Percentiles rank a stretch among this genome's conserved stretches.
Conservation (phyloP, 2,113 vertebrate species). For the Peromyscus polionotus region DNA sequence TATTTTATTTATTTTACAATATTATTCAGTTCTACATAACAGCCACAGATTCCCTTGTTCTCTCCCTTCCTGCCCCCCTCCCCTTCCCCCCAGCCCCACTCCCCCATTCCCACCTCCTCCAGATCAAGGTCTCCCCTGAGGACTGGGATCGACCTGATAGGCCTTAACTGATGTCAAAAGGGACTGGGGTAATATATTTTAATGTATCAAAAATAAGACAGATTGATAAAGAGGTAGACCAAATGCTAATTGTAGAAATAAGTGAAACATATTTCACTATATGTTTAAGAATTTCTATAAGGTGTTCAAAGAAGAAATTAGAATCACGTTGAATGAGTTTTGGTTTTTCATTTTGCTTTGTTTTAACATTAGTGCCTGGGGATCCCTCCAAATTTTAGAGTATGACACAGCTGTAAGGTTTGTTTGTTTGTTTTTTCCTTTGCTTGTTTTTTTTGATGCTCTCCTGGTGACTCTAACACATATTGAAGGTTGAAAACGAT, state of each 20-base stretch:
- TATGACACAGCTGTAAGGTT: background rate
- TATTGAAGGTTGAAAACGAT: background rate
- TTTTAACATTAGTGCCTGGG: background rate
- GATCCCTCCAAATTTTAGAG: conserved; percentile 28
- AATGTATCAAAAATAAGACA: conserved; percentile 25
- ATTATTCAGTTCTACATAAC: too few relatives aligned
- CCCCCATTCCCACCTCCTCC: too few relatives aligned
- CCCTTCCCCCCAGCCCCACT: too few relatives aligned
- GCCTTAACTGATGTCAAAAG: too few relatives aligned
- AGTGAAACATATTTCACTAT: background rate
- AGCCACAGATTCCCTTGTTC: too few relatives aligned
- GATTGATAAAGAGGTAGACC: background rate
- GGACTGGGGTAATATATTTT: background rate
- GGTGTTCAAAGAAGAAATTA: conserved; percentile 28
- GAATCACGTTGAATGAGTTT: background rate
- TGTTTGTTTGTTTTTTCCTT: background rate
- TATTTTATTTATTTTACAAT: too few relatives aligned
- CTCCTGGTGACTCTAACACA: background rate
- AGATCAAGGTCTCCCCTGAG: too few relatives aligned
- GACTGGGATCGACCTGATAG: too few relatives aligned
- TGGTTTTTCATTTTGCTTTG: background rate
- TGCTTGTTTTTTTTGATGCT: background rate
- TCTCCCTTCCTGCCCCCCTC: too few relatives aligned
- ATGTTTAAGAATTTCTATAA: conserved; percentile 50
- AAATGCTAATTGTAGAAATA: conserved; percentile 37